phyloP scores from a whole-genome alignment of 2,888 invertebrate species.

The Dicycla oo region DNA sequence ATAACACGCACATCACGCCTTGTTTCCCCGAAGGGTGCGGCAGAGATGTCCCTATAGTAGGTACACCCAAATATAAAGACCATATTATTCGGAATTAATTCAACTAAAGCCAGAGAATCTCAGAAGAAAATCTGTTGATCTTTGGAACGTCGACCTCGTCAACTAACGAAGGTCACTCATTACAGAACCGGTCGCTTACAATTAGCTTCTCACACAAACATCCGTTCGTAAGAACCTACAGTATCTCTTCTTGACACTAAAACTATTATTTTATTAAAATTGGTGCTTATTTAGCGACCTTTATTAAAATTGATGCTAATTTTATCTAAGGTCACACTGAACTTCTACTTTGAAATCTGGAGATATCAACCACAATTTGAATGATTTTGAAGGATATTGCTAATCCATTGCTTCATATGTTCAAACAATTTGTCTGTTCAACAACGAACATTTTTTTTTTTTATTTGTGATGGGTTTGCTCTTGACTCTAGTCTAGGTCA shows the following conservation, averaged over 20 bases:
- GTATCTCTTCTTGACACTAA: conserved; percentile 4
- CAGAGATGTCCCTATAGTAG: not conserved
- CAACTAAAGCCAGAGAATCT: not conserved
- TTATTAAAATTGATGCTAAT: not conserved
- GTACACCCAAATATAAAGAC: too few relatives aligned
- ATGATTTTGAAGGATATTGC: too few relatives aligned
- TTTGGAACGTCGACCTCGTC: conserved; percentile 54
- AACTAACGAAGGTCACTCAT: conserved; percentile 48
- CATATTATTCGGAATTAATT: not conserved
- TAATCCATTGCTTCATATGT: too few relatives aligned
- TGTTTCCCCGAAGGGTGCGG: not conserved
- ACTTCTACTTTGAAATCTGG: not conserved
- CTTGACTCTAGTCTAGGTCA: too few relatives aligned
- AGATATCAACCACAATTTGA: too few relatives aligned
- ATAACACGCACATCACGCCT: not conserved
- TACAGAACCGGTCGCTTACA: conserved; percentile 51
- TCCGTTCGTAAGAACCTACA: conserved; percentile 11
- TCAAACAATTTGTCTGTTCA: too few relatives aligned
- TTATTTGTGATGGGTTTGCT: too few relatives aligned
- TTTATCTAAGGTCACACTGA: not conserved
- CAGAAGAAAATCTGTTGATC: conserved; percentile 42
- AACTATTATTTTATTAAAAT: not conserved
- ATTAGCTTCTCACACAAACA: conserved; percentile 46
- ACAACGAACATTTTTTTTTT: too few relatives aligned
- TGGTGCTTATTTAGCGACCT: not conserved